Evolutionary conservation across 2,797 vertebrate genomes (phyloP).

Genomic region (Cyclura pinguis): DNA sequence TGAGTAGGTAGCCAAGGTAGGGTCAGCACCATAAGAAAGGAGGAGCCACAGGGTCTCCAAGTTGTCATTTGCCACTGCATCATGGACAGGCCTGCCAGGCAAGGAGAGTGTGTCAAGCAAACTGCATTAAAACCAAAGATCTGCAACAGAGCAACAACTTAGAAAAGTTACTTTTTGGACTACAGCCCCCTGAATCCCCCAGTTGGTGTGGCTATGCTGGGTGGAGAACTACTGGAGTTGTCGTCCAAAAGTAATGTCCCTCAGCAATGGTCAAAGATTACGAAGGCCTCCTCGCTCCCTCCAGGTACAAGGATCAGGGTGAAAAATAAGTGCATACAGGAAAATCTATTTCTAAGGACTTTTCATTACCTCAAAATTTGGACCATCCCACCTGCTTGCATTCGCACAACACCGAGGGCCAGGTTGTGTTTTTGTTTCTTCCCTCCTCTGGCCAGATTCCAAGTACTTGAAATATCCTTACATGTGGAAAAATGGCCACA

Average conservation of each 20-base stretch:
- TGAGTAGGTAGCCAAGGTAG: slow-evolving; percentile 96
- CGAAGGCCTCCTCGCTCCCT: no score
- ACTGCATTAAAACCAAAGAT: background rate
- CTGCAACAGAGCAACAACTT: background rate
- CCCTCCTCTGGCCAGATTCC: background rate
- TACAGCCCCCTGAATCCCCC: no score
- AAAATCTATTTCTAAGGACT: background rate
- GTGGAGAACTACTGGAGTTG: no score
- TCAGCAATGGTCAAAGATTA: no score
- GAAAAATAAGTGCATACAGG: background rate
- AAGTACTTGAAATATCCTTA: background rate
- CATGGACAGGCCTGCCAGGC: slow-evolving; percentile 91
- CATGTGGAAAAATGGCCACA: background rate
- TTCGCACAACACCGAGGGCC: background rate
- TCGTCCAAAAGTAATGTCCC: no score
- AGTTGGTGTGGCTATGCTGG: no score
- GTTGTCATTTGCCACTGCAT: slow-evolving; percentile 96
- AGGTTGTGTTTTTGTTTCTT: background rate
- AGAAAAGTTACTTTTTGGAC: no score
- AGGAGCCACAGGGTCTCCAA: slow-evolving; percentile 95
- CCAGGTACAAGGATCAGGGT: background rate
- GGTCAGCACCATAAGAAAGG: slow-evolving; percentile 96
- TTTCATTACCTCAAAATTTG: background rate
- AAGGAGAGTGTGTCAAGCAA: slow-evolving; percentile 28
- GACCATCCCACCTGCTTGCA: background rate